Evolutionary conservation across 2,113 vertebrate species (phyloP).

Genomic region (Lathamus discolor): DNA sequence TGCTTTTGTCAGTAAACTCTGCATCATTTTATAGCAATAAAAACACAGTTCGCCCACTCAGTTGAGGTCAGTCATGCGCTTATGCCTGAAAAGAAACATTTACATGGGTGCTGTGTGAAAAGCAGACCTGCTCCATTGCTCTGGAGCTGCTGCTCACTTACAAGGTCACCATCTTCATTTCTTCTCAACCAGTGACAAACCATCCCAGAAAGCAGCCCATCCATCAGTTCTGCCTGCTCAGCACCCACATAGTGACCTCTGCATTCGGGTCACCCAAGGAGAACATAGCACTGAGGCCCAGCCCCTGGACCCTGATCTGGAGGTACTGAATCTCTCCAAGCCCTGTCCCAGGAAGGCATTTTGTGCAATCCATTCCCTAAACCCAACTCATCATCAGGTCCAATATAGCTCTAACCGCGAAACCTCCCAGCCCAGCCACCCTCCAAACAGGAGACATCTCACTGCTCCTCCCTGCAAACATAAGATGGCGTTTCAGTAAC

Average conservation of each 20-base stretch:
- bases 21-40: background rate
- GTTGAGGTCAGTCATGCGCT: background rate
- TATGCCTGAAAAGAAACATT: background rate
- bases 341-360: background rate
- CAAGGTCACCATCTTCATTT: background rate
- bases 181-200: background rate
- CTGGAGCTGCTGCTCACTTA: background rate
- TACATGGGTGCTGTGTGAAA: accelerated
- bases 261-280: accelerated
- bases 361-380: background rate
- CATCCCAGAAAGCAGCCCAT: accelerated
- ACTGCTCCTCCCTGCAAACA: background rate
- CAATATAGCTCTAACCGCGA: background rate
- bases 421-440: background rate
- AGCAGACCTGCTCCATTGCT: background rate
- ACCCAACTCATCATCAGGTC: background rate
- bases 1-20: slow-evolving; percentile 24
- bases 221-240: background rate
- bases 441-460: background rate
- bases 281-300: background rate
- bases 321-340: background rate
- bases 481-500: background rate
- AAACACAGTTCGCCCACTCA: background rate
- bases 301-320: background rate
- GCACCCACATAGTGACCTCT: background rate